These are phyloP conservation scores for Myodes glareolus DNA, from an alignment of 2,113 vertebrate species.

Conservation along the genomic window DNA sequence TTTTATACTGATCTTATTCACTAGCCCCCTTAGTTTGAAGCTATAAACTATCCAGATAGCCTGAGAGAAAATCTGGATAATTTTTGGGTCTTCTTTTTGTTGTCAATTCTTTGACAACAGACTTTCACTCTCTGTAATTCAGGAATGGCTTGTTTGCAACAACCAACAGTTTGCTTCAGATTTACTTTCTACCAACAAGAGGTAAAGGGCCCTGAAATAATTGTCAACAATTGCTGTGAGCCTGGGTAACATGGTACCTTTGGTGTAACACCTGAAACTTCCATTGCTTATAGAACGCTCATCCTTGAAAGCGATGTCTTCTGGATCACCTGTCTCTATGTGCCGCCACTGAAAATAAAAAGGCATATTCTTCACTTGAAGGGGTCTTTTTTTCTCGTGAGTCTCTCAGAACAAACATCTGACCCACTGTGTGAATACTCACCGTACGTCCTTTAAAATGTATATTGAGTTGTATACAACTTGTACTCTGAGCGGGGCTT, in stretches of 20 bases:
- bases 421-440: constrained; percentile 64
- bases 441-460: constrained; percentile 66
- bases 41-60: not conserved
- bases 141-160: not conserved
- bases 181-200: constrained; percentile 58
- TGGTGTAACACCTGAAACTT: constrained; percentile 64
- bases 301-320: constrained; percentile 64
- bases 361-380: constrained; percentile 63
- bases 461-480: constrained; percentile 62
- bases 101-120: not conserved
- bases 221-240: constrained; percentile 41
- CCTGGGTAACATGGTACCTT: not conserved
- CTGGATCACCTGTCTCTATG: constrained; percentile 68
- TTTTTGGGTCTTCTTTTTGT: constrained; percentile 1
- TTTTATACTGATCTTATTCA: constrained; percentile 32
- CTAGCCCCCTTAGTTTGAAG: constrained; percentile 14
- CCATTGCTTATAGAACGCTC: constrained; percentile 70
- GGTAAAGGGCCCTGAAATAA: constrained; percentile 58
- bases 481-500: constrained; percentile 46
- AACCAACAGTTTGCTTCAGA: constrained; percentile 25
- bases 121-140: not conserved
- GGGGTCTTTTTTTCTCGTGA: constrained; percentile 73
- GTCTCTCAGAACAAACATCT: constrained; percentile 65
- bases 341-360: constrained; percentile 58
- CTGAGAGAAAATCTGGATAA: not conserved